These are phyloP conservation scores for Andricus curvator DNA, from an alignment of 2,888 invertebrate genomes.

Conservation along the genomic window DNA sequence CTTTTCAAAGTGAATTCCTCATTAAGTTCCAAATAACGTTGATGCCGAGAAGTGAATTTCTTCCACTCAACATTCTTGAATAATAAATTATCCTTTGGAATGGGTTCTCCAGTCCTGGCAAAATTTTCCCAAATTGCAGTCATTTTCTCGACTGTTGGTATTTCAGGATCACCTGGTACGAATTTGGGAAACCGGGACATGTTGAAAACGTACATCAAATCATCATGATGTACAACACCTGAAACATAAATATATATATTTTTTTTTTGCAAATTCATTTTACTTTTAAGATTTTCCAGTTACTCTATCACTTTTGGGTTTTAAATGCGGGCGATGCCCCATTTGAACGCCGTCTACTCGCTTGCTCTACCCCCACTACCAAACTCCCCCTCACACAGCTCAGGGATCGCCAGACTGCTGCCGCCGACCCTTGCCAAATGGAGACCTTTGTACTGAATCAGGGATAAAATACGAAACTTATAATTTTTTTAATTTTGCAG, in stretches of 20 bases:
- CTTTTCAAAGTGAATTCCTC: slow-evolving; percentile 64
- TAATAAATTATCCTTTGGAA: slow-evolving; percentile 68
- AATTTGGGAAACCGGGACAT: slow-evolving; percentile 74
- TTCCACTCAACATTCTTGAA: slow-evolving; percentile 77
- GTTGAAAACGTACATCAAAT: slow-evolving; percentile 79
- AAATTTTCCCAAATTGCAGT: slow-evolving; percentile 79
- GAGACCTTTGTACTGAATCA: too few species aligned
- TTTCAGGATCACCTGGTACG: slow-evolving; percentile 77
- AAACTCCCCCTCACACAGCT: too few species aligned
- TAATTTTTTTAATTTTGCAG: too few species aligned
- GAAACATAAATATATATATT: not conserved
- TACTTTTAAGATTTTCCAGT: not conserved
- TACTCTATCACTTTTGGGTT: not conserved
- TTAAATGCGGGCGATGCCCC: not conserved
- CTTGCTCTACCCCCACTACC: too few species aligned
- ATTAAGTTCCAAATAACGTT: slow-evolving; percentile 74
- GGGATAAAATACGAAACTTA: too few species aligned
- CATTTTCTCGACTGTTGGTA: slow-evolving; percentile 75
- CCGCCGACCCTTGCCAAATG: too few species aligned
- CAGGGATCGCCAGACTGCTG: too few species aligned
- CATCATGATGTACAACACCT: slow-evolving; percentile 80
- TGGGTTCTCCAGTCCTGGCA: slow-evolving; percentile 79
- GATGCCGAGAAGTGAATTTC: slow-evolving; percentile 70
- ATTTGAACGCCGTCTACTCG: too few species aligned
- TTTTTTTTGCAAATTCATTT: not conserved